These are phyloP conservation scores for Flexamia atlantica DNA, from an alignment of 2,888 invertebrate species.

Conservation along the genomic window DNA sequence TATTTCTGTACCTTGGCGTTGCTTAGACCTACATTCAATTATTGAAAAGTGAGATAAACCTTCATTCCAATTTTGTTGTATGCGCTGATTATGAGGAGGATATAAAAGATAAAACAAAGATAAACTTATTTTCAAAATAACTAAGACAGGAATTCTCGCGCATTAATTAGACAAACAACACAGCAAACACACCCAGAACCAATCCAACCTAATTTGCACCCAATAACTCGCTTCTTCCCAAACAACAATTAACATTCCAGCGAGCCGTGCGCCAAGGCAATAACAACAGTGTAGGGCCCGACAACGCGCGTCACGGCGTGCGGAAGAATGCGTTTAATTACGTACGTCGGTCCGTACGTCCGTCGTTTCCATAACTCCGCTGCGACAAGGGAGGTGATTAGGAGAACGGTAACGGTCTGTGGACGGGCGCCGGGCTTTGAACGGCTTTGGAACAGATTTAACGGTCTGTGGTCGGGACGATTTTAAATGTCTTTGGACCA, in stretches of 20 bases:
- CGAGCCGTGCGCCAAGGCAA: not conserved
- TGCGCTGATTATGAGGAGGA: too few relatives aligned
- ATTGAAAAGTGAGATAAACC: too few relatives aligned
- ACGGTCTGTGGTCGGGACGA: not conserved
- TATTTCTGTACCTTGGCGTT: too few relatives aligned
- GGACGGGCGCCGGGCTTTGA: not conserved
- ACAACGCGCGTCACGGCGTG: not conserved
- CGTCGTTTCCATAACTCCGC: not conserved
- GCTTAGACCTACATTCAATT: too few relatives aligned
- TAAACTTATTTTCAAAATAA: too few relatives aligned
- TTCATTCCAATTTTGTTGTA: too few relatives aligned
- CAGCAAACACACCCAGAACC: not conserved
- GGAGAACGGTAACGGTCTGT: not conserved
- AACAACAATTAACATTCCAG: constrained; percentile 3
- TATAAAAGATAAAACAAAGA: too few relatives aligned
- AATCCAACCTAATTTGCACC: not conserved
- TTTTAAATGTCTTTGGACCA: constrained; percentile 17
- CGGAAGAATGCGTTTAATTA: constrained; percentile 7
- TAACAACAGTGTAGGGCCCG: not conserved
- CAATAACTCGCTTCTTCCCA: not conserved
- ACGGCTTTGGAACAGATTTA: not conserved
- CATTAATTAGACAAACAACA: too few relatives aligned
- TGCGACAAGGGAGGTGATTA: not conserved
- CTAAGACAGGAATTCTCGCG: too few relatives aligned
- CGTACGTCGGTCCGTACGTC: constrained; percentile 1